phyloP scores from a whole-genome alignment of 2,888 invertebrate species.

The Hyposoter dolosus region DNA sequence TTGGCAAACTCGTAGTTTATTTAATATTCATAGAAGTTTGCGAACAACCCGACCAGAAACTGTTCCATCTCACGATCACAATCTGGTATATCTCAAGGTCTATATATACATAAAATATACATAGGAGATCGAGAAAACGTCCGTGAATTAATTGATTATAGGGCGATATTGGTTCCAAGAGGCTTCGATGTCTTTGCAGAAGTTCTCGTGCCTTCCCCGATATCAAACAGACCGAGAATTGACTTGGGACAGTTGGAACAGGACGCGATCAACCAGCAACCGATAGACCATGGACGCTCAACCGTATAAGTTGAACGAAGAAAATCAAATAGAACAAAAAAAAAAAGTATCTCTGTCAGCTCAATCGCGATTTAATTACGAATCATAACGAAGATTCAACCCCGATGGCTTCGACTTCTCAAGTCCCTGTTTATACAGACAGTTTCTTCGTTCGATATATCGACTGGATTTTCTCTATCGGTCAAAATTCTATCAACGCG shows the following conservation, averaged over 20 bases:
- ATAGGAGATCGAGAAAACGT: conserved; percentile 44
- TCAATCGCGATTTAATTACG: conserved; percentile 61
- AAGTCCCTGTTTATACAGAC: background rate
- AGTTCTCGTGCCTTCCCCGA: conserved; percentile 11
- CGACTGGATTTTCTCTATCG: conserved; percentile 3
- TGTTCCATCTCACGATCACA: background rate
- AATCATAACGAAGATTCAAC: conserved; percentile 60
- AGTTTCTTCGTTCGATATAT: background rate
- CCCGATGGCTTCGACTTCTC: background rate
- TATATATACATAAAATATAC: conserved; percentile 9
- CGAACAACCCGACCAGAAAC: background rate
- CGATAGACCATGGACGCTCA: conserved; percentile 46
- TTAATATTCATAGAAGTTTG: conserved; percentile 5
- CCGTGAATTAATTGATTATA: conserved; percentile 69
- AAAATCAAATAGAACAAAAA: conserved; percentile 61
- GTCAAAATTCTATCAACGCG: background rate
- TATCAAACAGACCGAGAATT: conserved; percentile 31
- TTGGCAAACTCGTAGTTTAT: background rate
- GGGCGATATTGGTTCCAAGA: conserved; percentile 52
- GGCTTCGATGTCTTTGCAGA: conserved; percentile 4
- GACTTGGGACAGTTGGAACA: conserved; percentile 51
- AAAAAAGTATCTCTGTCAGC: conserved; percentile 38
- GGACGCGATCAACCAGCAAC: conserved; percentile 46
- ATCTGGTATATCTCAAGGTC: conserved; percentile 4
- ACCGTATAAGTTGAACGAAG: conserved; percentile 48